Evolutionary conservation across 2,797 vertebrate species (phyloP).

Genomic region (Cyclopterus lumpus): DNA sequence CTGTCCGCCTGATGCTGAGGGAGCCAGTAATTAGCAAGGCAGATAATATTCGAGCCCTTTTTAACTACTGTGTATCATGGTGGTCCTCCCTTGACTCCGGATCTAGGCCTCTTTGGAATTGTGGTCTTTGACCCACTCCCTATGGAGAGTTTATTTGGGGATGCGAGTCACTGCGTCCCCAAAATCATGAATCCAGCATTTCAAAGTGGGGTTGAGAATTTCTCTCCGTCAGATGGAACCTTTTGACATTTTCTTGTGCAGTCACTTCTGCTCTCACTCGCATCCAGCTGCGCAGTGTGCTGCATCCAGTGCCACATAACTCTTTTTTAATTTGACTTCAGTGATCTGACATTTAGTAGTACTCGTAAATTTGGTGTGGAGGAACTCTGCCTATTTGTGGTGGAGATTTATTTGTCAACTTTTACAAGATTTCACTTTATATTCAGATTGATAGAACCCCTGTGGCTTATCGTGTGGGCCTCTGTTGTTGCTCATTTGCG

Average conservation of each 20-base stretch:
- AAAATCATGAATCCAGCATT: constrained; percentile 65
- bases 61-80: constrained; percentile 87
- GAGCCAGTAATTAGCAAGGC: constrained; percentile 77
- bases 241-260: constrained; percentile 52
- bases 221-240: constrained; percentile 45
- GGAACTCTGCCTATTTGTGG: constrained; percentile 53
- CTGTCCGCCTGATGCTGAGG: constrained; percentile 63
- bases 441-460: constrained; percentile 65
- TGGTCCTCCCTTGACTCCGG: constrained; percentile 82
- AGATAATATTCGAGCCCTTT: constrained; percentile 91
- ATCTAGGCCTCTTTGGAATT: constrained; percentile 66
- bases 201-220: constrained; percentile 48
- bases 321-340: constrained; percentile 66
- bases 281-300: constrained; percentile 44
- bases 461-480: constrained; percentile 63
- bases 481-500: constrained; percentile 67
- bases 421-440: constrained; percentile 68
- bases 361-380: constrained; percentile 47
- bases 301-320: constrained; percentile 53
- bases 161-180: constrained; percentile 69
- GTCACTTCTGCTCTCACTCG: constrained; percentile 44
- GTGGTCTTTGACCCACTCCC: constrained; percentile 66
- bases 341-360: constrained; percentile 63
- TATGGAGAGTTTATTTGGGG: constrained; percentile 70
- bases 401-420: constrained; percentile 72